phyloP scores from a whole-genome alignment of 2,113 vertebrate genomes.

The Paralichthys olivaceus region DNA sequence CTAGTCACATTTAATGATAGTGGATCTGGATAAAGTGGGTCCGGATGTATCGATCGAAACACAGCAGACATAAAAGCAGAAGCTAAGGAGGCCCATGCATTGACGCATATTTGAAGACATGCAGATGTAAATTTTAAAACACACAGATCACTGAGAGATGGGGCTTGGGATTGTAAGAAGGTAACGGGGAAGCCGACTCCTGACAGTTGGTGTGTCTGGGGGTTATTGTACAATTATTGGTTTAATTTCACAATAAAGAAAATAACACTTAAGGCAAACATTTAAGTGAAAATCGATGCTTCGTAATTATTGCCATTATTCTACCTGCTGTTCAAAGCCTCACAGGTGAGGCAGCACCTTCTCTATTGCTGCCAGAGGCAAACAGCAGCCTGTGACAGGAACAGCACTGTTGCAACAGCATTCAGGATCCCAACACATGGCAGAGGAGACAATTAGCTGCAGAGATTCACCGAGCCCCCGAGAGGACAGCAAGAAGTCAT shows the following conservation, averaged over 20 bases:
- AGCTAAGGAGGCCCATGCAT: no score
- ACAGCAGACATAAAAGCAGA: no score
- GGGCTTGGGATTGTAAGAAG: background rate
- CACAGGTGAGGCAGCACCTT: conserved; percentile 12
- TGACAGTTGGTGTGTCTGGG: background rate
- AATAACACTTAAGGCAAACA: conserved; percentile 5
- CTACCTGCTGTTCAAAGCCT: conserved; percentile 9
- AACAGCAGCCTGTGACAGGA: conserved; percentile 37
- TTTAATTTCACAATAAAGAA: background rate
- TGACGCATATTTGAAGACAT: background rate
- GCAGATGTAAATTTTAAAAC: background rate
- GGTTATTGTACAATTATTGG: background rate
- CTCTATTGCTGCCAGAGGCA: conserved; percentile 14
- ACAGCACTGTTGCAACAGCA: conserved; percentile 42
- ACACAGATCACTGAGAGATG: background rate
- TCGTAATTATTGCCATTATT: background rate
- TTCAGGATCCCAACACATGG: conserved; percentile 40
- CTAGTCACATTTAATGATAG: no score
- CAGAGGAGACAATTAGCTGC: conserved; percentile 63
- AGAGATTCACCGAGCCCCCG: conserved; percentile 51
- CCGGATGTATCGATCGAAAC: no score
- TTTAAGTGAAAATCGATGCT: conserved; percentile 3
- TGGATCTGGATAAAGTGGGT: no score
- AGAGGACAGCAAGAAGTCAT: conserved; percentile 49
- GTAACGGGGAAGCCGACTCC: background rate